Percentiles rank a stretch among this genome's conserved stretches.
Evolutionary conservation across 2,888 invertebrate genomes (phyloP).

Genomic region (Caenorhabditis sinica): DNA sequence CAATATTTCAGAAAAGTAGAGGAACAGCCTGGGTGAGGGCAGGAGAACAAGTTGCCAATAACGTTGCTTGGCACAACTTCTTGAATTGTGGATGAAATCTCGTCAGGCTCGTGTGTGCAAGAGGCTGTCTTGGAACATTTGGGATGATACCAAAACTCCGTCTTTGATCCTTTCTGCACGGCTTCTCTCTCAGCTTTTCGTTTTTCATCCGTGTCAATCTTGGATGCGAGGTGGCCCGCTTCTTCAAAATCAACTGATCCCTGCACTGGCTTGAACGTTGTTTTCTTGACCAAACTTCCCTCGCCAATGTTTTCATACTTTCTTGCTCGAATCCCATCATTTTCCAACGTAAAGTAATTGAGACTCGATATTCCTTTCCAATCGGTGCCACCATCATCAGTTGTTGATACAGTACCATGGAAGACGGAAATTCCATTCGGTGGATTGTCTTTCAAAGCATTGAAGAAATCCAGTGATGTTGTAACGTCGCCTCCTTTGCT

Average conservation of each 20-base stretch:
- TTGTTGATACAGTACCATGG: not conserved
- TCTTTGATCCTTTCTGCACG: not conserved
- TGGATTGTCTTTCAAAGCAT: no score
- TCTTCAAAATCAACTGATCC: not conserved
- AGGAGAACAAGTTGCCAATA: not conserved
- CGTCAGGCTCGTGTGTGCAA: not conserved
- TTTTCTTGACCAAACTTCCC: not conserved
- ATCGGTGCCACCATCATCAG: not conserved
- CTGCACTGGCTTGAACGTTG: not conserved
- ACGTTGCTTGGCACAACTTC: not conserved
- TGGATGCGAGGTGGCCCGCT: not conserved
- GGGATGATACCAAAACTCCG: not conserved
- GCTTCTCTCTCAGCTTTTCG: no score
- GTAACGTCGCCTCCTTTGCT: not conserved
- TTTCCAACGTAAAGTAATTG: not conserved
- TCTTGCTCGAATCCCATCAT: constrained; percentile 3
- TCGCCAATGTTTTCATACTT: constrained; percentile 6
- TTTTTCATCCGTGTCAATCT: no score
- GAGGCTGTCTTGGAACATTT: not conserved
- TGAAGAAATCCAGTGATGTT: not conserved
- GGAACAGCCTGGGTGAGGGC: not conserved
- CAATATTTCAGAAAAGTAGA: not conserved
- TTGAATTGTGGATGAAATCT: not conserved
- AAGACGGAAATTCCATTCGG: no score
- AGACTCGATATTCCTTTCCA: constrained; percentile 4